A percentile compares a stretch with the other conserved stretches of the same genome.
Conservation (phyloP, 1,140 invertebrate species). For the Cheumatopsyche charites region DNA sequence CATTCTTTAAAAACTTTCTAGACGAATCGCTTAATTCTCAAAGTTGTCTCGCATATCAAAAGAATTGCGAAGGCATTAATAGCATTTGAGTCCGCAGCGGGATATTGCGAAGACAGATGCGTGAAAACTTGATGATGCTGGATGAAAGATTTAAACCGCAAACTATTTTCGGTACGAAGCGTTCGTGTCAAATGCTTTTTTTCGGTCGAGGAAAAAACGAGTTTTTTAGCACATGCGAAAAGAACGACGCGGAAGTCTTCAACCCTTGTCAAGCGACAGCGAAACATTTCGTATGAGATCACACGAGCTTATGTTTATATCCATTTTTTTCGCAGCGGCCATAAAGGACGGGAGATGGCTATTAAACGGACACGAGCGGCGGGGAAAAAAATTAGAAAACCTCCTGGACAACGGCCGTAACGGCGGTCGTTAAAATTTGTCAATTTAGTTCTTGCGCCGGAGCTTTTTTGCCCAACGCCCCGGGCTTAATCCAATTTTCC, state of each 20-base stretch:
- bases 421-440: slow-evolving; percentile 35
- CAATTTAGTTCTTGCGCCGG: slow-evolving; percentile 8
- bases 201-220: slow-evolving; percentile 1
- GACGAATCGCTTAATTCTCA: no score
- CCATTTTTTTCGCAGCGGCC: slow-evolving; percentile 25
- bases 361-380: slow-evolving; percentile 29
- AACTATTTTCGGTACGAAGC: not conserved
- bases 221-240: not conserved
- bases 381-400: slow-evolving; percentile 13
- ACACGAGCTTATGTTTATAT: slow-evolving; percentile 23
- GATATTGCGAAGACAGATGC: no score
- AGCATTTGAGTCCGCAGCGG: no score
- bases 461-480: not conserved
- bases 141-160: slow-evolving; percentile 2
- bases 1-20: no score
- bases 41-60: no score
- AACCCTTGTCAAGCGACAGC: slow-evolving; percentile 9
- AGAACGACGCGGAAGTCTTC: not conserved
- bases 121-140: no score
- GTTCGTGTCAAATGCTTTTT: not conserved
- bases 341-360: slow-evolving; percentile 24
- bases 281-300: slow-evolving; percentile 23
- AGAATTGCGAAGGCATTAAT: no score
- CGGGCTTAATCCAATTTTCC: slow-evolving; percentile 18
- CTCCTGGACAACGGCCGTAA: slow-evolving; percentile 4